Base-by-base conservation (phyloP, 2,888 invertebrate genomes). In the Cybosia mesomella region DNA sequence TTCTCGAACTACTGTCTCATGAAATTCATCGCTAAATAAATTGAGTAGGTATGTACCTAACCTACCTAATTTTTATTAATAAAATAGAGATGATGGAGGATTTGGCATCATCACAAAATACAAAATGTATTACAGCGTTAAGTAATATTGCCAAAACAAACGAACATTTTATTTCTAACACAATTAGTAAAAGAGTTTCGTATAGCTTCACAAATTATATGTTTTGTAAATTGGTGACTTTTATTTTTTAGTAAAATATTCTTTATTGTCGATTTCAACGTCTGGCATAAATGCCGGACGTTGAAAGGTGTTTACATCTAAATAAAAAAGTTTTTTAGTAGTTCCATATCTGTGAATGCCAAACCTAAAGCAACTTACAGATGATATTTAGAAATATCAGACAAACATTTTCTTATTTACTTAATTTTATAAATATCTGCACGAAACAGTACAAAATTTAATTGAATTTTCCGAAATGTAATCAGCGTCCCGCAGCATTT, bases 401-500 rank as follows among this genome's bases (percentile, higher is more conserved):
- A 43, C 18, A 49, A 28, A 28, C 0, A n/a, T n/a, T 1, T 49
- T 49, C 18, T 49, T 9, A 49, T 8, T 8, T 15, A 15, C 13
- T 15, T 15, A 18, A 28, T 24, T 28, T 28, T 5, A 5, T 63
- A 39, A 64, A 67, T 28, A 67, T 18, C 24, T 58, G 49, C 58
- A 32, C 22, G 13, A 43, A 24, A 2, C 3, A 39, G 8, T 10
- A 32, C 57, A 69, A 73, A 76, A 76, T n/a, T 66, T 32, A 66
- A 63, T 63, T 67, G 61, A 68, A 79, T 77, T 78, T 78, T 74
- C 70, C 68, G 55, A 76, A 80, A 73, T 63, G 64, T 70, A 71
- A 64, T 61, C 78, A 75, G 76, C 90, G 88, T 94, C 94, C 94
- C 94, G 94, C 77, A 94, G 92, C 93, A 91, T 93, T 92, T 87